Base-by-base conservation (phyloP, 2,113 vertebrate species). In the Megaptera novaeangliae region DNA sequence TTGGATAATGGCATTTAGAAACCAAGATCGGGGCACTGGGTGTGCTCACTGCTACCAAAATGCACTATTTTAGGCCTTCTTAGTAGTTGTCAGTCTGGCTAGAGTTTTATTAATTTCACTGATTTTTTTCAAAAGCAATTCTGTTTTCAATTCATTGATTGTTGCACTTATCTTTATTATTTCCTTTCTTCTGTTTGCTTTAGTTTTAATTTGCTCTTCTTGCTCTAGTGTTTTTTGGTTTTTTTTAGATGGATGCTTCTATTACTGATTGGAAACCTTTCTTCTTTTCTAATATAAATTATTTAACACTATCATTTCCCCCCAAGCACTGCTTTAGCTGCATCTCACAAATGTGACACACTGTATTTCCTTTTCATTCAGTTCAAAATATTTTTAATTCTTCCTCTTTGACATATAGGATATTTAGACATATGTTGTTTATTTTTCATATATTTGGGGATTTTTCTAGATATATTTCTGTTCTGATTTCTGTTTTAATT, bases 391-490 rank as follows among this genome's bases (percentile, higher is more conserved):
- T 72, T 82, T 93, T 57, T 27, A 82, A 49, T 95, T 93, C 44
- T 81, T 87, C 25, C 25, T 88, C 46, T 90, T 64, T 88, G 63
- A 92, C 13, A n/a, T 8, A 41, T 12, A 39, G 31, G 15, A 74
- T 88, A 29, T 69, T 82, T 74, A 63, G 44, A 39, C 2, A 12
- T 4, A 31, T 34, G 4, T 55, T 74, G 23, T 23, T 86, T 92
- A 12, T 63, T 81, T 80, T 89, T n/a, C 78, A 39, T n/a, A 59
- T 36, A 72, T 46, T 72, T 78, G 13, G 8, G 57, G 1, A 44
- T 91, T 94, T 94, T 84, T 78, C 29, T 57, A 93, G 34, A n/a
- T 88, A 80, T 49, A n/a, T 59, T 94, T 97, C 27, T 90, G 18
- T 92, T 80, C 12, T 80, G 55, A 88, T 52, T 88, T 84, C 49